These are phyloP conservation scores for Macrotis lagotis DNA, from an alignment of 2,113 vertebrate species.

Conservation along the genomic window DNA sequence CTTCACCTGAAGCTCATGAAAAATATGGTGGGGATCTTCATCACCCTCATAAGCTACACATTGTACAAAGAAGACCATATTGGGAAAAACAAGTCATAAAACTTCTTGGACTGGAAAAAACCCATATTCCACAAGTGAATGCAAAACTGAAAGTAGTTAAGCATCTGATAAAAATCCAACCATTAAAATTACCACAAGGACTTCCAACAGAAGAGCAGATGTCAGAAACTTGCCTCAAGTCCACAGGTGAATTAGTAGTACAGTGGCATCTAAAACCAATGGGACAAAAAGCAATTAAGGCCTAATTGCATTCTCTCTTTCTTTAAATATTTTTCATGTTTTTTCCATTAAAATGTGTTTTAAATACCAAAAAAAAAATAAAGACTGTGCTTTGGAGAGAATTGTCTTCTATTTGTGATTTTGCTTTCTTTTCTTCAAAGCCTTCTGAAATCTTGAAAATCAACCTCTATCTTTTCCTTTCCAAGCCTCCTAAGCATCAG, in stretches of 20 bases:
- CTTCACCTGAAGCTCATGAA: constrained; percentile 90
- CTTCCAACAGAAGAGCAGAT: constrained; percentile 93
- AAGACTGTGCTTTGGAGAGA: background rate
- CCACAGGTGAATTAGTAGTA: constrained; percentile 91
- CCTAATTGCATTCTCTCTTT: constrained; percentile 12
- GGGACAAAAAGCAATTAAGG: constrained; percentile 79
- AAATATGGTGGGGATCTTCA: constrained; percentile 94
- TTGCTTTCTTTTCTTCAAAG: background rate
- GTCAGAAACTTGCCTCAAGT: constrained; percentile 86
- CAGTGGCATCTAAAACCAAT: constrained; percentile 80
- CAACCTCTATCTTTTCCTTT: background rate
- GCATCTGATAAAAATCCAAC: constrained; percentile 94
- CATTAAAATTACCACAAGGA: constrained; percentile 91
- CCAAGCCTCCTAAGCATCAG: background rate
- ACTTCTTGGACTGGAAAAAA: constrained; percentile 90
- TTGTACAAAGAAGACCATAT: constrained; percentile 89
- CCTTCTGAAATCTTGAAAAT: background rate
- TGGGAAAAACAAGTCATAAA: constrained; percentile 94
- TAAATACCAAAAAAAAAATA: no score
- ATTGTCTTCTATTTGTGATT: background rate
- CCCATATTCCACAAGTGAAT: constrained; percentile 90
- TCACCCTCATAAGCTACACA: constrained; percentile 94
- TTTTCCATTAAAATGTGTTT: constrained; percentile 57
- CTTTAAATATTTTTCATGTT: constrained; percentile 30
- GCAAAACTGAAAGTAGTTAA: constrained; percentile 92